Conservation (phyloP, 2,113 vertebrate genomes). For the Podocnemis expansa region DNA sequence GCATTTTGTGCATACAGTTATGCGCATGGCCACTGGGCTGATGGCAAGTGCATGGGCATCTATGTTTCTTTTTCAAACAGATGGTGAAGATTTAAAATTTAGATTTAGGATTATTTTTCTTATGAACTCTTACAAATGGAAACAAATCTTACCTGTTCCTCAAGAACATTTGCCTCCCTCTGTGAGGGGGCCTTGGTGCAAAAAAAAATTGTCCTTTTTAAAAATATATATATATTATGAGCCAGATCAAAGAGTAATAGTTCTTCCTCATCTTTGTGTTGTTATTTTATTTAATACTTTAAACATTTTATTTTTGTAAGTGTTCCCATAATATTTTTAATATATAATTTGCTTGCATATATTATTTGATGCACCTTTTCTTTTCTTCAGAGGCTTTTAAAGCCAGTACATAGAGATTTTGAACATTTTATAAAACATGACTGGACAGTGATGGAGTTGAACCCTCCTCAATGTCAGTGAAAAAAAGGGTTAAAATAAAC, state of each 20-base stretch:
- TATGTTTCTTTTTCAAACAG: constrained; percentile 53
- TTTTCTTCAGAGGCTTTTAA: constrained; percentile 66
- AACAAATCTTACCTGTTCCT: constrained; percentile 74
- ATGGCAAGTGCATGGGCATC: constrained; percentile 62
- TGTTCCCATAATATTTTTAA: constrained; percentile 67
- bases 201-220: constrained; percentile 68
- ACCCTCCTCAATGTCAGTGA: constrained; percentile 66
- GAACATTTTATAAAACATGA: constrained; percentile 54
- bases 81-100: constrained; percentile 65
- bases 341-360: constrained; percentile 69
- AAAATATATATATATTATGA: constrained; percentile 36
- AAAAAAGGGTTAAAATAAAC: constrained; percentile 70
- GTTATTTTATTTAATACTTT: constrained; percentile 76
- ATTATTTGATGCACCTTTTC: constrained; percentile 70
- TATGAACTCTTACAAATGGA: constrained; percentile 68
- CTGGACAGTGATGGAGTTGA: constrained; percentile 63
- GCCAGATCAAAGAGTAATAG: constrained; percentile 69
- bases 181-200: constrained; percentile 77
- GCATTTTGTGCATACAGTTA: constrained; percentile 56
- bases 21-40: constrained; percentile 65
- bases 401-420: constrained; percentile 62
- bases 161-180: constrained; percentile 78
- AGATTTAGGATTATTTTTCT: constrained; percentile 75
- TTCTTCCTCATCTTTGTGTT: constrained; percentile 66
- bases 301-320: constrained; percentile 77